Percentiles rank a stretch among this genome's conserved stretches.
These are phyloP conservation scores for Ploceus nigricollis DNA, from an alignment of 2,113 vertebrate species.

Conservation along the genomic window DNA sequence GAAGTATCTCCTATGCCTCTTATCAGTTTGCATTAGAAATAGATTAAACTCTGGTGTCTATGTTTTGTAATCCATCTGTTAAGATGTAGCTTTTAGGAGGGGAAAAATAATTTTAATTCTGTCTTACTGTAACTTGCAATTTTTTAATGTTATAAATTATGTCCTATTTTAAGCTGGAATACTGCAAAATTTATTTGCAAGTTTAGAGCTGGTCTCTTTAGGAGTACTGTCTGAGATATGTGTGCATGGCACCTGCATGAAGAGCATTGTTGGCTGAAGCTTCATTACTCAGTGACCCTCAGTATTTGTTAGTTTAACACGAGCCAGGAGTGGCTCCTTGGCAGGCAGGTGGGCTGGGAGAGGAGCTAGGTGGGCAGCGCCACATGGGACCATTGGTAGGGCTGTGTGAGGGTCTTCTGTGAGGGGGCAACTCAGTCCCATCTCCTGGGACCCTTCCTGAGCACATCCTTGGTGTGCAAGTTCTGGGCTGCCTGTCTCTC, in stretches of 20 bases:
- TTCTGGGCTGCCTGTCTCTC: neutral
- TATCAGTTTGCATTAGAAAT: neutral
- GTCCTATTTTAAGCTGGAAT: neutral
- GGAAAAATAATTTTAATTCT: neutral
- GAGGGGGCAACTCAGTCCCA: neutral
- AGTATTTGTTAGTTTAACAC: neutral
- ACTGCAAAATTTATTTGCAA: neutral
- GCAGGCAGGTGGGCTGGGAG: neutral
- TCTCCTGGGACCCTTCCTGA: neutral
- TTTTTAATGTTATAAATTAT: neutral
- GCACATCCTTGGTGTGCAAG: neutral
- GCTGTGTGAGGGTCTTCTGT: no score
- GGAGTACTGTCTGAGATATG: neutral
- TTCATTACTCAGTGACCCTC: neutral
- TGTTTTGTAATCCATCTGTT: neutral
- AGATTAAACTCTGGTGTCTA: neutral
- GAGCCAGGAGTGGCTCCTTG: neutral
- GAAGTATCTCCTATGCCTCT: neutral
- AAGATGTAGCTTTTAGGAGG: neutral
- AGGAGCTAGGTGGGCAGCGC: neutral
- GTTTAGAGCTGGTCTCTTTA: neutral
- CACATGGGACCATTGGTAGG: fast-evolving
- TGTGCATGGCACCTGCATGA: neutral
- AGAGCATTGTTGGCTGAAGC: neutral
- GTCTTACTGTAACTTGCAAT: neutral